Percentiles rank a stretch among this genome's conserved stretches.
Conservation (phyloP, 2,797 vertebrate species). For the Oreochromis mossambicus region DNA sequence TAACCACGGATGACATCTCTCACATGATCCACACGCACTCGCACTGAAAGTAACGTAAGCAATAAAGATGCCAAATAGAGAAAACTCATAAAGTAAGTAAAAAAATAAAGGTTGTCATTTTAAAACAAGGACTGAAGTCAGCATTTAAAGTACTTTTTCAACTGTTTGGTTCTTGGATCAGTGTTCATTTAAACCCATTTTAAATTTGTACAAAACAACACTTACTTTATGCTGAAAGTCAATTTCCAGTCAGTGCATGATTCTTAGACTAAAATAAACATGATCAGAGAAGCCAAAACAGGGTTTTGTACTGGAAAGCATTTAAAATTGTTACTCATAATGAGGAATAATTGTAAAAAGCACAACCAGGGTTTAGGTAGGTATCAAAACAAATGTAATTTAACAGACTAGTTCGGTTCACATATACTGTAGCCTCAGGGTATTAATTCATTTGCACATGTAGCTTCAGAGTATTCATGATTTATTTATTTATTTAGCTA, state of each 20-base stretch:
- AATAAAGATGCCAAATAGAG: neutral
- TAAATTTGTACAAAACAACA: neutral
- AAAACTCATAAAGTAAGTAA: neutral
- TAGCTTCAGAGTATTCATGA: neutral
- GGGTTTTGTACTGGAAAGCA: neutral
- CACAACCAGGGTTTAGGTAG: neutral
- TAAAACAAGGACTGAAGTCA: neutral
- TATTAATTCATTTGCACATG: neutral
- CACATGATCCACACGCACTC: neutral
- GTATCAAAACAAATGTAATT: neutral
- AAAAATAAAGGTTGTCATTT: neutral
- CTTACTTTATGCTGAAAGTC: neutral
- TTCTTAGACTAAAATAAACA: neutral
- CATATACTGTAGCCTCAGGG: neutral
- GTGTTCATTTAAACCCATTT: neutral
- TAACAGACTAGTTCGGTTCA: neutral
- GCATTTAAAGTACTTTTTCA: neutral
- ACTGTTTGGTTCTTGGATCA: neutral
- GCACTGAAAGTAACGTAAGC: neutral
- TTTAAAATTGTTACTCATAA: neutral
- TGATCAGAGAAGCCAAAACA: neutral
- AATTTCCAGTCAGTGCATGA: neutral
- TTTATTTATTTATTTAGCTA: neutral
- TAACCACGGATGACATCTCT: neutral
- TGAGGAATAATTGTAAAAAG: neutral